A percentile compares a stretch with the other conserved stretches of the same genome.
phyloP scores from a whole-genome alignment of 2,888 invertebrate species.

The Tetragonisca angustula region DNA sequence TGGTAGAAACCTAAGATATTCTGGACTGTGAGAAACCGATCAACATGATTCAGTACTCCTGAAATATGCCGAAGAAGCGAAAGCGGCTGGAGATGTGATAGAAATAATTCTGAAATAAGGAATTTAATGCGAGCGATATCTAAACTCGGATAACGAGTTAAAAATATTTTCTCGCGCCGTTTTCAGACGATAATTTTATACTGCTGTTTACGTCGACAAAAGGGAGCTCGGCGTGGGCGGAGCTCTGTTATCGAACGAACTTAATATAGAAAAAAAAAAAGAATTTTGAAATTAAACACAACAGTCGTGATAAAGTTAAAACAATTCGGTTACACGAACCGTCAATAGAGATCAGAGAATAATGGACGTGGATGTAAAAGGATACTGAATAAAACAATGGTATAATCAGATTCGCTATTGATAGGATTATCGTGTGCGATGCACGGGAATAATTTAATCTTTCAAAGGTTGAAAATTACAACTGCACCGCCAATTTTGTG shows the following conservation, averaged over 20 bases:
- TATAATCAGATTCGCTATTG: background rate
- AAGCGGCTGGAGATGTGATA: background rate
- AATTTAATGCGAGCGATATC: background rate
- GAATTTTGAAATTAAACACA: background rate
- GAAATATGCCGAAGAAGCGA: background rate
- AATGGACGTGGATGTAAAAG: background rate
- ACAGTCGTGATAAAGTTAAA: background rate
- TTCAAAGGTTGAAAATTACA: background rate
- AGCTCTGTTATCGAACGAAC: background rate
- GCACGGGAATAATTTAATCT: background rate
- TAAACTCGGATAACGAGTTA: background rate
- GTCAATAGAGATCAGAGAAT: background rate
- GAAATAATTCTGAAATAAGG: background rate
- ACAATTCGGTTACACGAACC: background rate
- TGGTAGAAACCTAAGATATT: background rate
- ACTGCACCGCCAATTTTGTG: background rate
- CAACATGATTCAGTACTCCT: background rate
- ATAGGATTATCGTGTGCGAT: background rate
- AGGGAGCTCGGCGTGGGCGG: background rate
- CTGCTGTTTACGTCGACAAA: background rate
- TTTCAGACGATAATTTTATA: background rate
- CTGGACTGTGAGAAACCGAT: background rate
- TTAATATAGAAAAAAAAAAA: background rate
- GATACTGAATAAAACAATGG: background rate
- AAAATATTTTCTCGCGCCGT: constrained; percentile 1